Percentiles rank a stretch among this genome's conserved stretches.
Conservation (phyloP, 2,113 vertebrate species). For the Muscicapa adusta region DNA sequence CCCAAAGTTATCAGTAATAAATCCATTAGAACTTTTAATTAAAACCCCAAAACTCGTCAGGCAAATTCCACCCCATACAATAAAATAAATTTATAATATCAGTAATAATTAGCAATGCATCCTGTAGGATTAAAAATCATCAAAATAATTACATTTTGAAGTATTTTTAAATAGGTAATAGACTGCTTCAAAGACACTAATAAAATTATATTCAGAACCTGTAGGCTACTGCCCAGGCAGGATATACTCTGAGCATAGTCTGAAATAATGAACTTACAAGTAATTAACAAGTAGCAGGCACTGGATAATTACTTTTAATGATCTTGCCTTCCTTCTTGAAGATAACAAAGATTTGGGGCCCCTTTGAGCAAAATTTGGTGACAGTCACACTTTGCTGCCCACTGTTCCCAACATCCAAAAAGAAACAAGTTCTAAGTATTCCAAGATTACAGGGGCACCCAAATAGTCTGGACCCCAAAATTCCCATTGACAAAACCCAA, state of each 20-base stretch:
- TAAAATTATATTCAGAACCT: slow-evolving; percentile 26
- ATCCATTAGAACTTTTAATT: slow-evolving; percentile 71
- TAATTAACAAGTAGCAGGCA: slow-evolving; percentile 24
- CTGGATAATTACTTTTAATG: neutral
- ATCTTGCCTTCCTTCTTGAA: neutral
- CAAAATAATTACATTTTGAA: slow-evolving; percentile 62
- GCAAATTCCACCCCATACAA: slow-evolving; percentile 61
- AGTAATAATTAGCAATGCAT: slow-evolving; percentile 71
- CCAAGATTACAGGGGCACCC: neutral
- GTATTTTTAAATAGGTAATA: slow-evolving; percentile 63
- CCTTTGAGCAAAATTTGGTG: neutral
- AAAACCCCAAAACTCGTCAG: slow-evolving; percentile 43
- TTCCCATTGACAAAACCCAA: neutral
- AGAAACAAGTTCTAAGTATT: too few species aligned
- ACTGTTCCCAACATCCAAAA: neutral
- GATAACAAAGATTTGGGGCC: neutral
- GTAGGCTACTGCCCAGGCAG: slow-evolving; percentile 43
- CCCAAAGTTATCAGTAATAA: slow-evolving; percentile 71
- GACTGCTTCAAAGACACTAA: slow-evolving; percentile 46
- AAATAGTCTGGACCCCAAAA: neutral
- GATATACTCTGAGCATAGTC: neutral
- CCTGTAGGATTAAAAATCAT: slow-evolving; percentile 64
- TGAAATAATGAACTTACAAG: slow-evolving; percentile 25
- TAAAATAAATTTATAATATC: slow-evolving; percentile 66
- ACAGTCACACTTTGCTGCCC: neutral